Base-by-base conservation (phyloP, 2,888 invertebrate genomes). In the Volucella bombylans region DNA sequence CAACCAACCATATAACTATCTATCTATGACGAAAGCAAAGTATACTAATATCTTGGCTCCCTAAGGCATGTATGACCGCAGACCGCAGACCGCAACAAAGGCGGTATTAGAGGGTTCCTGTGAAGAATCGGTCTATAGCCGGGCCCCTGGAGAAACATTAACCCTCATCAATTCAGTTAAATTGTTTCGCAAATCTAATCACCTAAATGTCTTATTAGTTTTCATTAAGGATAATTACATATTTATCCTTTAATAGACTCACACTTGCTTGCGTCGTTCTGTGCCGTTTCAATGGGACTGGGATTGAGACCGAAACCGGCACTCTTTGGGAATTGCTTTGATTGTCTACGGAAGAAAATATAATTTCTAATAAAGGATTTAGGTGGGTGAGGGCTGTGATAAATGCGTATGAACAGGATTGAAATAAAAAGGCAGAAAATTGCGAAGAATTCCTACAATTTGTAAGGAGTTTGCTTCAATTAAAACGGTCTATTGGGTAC, bases 201-300 rank as follows among this genome's bases (percentile, higher is more conserved):
- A 64, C 55, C 69, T 62, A 55, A 69, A 55, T 69, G 69, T 78
- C 62, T 69, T 69, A 69, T 78, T 69, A 78, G 78, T 78, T 78
- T 78, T 69, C 78, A 69, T 78, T 78, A 78, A 64, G 78, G 43
- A 69, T 78, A 69, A 78, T 64, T 78, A 64, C 64, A 54, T 78
- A 78, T 78, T 78, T 78, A 78, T 69, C 57, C 64, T 41, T 64
- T 78, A 78, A 78, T 69, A 55, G 64, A 31, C 78, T 71, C 62
- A 57, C 41, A 49, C 77, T 55, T 69, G 68, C 54, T 41, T n/a
- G 52, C 45, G 11, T 14, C 6, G 31, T 31, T 31, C 31, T 31
- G 23, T n/a, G 1, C 2, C 31, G 4, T 31, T 31, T 31, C 31
- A 31, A 31, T 31, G 31, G 6, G 31, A 31, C 6, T 6, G 31